Percentiles rank a stretch among this genome's conserved stretches.
Conservation (phyloP, 2,797 vertebrate species). For the Falco peregrinus region DNA sequence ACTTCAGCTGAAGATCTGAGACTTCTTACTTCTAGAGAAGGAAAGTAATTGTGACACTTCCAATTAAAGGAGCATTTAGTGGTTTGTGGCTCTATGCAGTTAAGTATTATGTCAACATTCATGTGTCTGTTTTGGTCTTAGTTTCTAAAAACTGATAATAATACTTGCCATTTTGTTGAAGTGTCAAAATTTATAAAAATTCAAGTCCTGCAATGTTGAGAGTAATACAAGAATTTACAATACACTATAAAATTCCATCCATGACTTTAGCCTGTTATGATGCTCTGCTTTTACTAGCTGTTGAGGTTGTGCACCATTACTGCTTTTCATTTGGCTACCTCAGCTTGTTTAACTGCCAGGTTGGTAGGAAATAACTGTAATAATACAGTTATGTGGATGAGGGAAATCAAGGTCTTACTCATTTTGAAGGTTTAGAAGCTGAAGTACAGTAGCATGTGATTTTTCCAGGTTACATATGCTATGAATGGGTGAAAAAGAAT, state of each 20-base stretch:
- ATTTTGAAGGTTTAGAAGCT: background rate
- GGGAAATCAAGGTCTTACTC: background rate
- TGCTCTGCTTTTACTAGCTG: background rate
- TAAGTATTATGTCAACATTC: background rate
- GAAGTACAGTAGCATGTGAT: background rate
- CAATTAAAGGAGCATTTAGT: background rate
- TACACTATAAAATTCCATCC: background rate
- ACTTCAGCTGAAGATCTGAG: background rate
- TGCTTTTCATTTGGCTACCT: background rate
- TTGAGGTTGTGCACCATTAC: background rate
- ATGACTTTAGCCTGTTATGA: background rate
- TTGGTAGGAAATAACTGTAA: background rate
- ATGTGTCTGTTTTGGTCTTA: background rate
- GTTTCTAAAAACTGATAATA: background rate
- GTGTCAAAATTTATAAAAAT: background rate
- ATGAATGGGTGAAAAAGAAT: background rate
- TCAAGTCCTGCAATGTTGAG: background rate
- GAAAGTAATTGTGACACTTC: background rate
- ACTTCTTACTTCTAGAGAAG: background rate
- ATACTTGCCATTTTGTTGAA: background rate
- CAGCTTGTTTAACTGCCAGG: background rate
- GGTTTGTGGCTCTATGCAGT: background rate
- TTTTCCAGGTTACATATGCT: background rate
- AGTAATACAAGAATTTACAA: background rate
- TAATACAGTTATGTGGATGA: background rate